Evolutionary conservation across 2,888 invertebrate species (phyloP).

Genomic region (Blera fallax): DNA sequence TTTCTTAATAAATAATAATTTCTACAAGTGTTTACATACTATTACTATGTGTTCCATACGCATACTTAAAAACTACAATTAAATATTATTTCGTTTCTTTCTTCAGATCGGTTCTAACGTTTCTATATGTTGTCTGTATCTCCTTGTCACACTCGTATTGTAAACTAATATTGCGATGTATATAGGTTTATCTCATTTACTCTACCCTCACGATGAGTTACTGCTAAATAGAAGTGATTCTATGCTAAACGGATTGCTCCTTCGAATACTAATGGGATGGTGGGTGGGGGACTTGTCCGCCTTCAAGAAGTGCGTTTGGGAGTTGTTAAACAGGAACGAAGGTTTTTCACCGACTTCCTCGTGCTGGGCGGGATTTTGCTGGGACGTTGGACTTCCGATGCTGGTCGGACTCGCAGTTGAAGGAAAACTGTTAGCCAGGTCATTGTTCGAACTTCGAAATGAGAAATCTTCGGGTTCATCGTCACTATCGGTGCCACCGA

Average conservation of each 20-base stretch:
- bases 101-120: conserved; percentile 19
- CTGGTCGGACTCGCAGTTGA: conserved; percentile 75
- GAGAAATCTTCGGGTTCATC: conserved; percentile 84
- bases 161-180: conserved; percentile 63
- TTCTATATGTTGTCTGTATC: conserved; percentile 8
- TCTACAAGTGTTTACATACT: conserved; percentile 54
- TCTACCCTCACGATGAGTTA: conserved; percentile 73
- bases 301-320: conserved; percentile 48
- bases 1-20: conserved; percentile 69
- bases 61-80: conserved; percentile 23
- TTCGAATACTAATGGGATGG: conserved; percentile 84
- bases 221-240: conserved; percentile 90
- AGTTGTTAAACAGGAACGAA: conserved; percentile 47
- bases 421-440: conserved; percentile 75
- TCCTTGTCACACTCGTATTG: background rate
- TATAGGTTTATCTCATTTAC: background rate
- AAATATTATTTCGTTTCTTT: conserved; percentile 50
- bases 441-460: conserved; percentile 78
- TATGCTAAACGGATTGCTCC: conserved; percentile 93
- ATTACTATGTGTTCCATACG: conserved; percentile 40
- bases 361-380: conserved; percentile 80
- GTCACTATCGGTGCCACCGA: conserved; percentile 90
- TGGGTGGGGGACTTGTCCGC: conserved; percentile 71
- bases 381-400: conserved; percentile 74
- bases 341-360: conserved; percentile 76